Evolutionary conservation across 2,113 vertebrate genomes (phyloP), one percentile per base, ranked within the genome.

Genomic region (Melanerpes aurifrons): DNA sequence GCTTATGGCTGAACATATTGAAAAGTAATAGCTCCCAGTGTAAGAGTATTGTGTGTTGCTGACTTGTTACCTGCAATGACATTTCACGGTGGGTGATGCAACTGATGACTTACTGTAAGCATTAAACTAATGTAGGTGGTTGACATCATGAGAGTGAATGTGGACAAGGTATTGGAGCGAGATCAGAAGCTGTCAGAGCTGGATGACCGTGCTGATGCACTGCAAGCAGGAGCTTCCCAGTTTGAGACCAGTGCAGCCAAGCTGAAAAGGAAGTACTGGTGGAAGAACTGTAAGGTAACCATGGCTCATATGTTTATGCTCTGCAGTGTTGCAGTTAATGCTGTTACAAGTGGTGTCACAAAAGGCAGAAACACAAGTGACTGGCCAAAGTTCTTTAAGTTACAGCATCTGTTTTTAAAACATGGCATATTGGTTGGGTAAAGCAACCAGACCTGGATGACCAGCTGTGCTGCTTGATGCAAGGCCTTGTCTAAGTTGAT

Each of bases 61-160:
- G 8, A 37, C 25, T 73, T 73, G 19, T 31, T 73, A 21, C 6
- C 35, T 73, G 25, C 7, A 17, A 0, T 31, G 12, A 1, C 67
- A 26, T 45, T 61, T 13, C 35, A 1, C 32, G 26, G 3, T 3
- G 68, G 21, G 28, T 26, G 20, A 14, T 54, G 54, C 6, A 70
- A 5, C 18, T 6, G n/a, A 7, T 91, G 11, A 75, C 76, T 87
- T 12, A 58, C 14, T 67, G 40, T 26, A 12, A 59, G 26, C 37
- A 1, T 8, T 90, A 21, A 37, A 8, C 54, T n/a, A 25, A 1
- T 71, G 7, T 37, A 99, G 99, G 99, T 99, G 75, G 99, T 99
- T 95, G 99, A 99, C 97, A 99, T 99, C 91, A 99, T 99, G 99
- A 96, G 99, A 20, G 99, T 99, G 80, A 99, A 99, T 1, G 99